A percentile compares a stretch with the other conserved stretches of the same genome.
Evolutionary conservation across 2,888 invertebrate genomes (phyloP).

Genomic region (Dryocosmus kuriphilus): DNA sequence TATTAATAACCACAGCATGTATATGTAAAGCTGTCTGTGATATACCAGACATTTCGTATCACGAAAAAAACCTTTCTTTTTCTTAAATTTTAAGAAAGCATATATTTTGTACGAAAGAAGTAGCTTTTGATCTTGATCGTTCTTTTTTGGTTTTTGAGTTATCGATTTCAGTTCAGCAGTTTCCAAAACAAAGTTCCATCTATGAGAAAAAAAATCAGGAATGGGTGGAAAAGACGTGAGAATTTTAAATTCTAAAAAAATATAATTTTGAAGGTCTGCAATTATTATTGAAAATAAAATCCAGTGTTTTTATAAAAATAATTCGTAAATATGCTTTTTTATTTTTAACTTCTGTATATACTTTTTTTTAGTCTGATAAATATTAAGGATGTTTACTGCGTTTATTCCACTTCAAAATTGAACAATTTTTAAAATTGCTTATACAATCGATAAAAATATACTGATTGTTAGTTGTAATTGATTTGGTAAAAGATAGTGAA

Average conservation of each 20-base stretch:
- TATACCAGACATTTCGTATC: neutral
- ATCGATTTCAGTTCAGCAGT: neutral
- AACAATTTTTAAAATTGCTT: too few relatives aligned
- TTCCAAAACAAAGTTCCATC: neutral
- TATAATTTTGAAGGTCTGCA: neutral
- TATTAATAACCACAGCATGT: neutral
- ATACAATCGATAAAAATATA: too few relatives aligned
- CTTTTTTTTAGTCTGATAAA: neutral
- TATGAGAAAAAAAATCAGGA: neutral
- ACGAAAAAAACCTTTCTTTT: neutral
- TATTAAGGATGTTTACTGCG: neutral
- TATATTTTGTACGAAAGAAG: neutral
- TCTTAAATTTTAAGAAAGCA: neutral
- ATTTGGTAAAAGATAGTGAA: too few relatives aligned
- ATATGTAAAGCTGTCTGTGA: neutral
- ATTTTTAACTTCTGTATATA: neutral
- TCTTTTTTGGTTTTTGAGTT: neutral
- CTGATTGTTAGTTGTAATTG: too few relatives aligned
- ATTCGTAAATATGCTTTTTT: neutral
- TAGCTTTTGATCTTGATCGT: neutral
- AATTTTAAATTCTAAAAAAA: neutral
- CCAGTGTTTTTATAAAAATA: neutral
- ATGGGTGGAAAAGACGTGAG: neutral
- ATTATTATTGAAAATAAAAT: constrained; percentile 3
- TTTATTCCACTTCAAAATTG: too few relatives aligned